These are phyloP conservation scores for Yoshiicerus persimilis DNA, from an alignment of 1,140 invertebrate species.

Conservation along the genomic window DNA sequence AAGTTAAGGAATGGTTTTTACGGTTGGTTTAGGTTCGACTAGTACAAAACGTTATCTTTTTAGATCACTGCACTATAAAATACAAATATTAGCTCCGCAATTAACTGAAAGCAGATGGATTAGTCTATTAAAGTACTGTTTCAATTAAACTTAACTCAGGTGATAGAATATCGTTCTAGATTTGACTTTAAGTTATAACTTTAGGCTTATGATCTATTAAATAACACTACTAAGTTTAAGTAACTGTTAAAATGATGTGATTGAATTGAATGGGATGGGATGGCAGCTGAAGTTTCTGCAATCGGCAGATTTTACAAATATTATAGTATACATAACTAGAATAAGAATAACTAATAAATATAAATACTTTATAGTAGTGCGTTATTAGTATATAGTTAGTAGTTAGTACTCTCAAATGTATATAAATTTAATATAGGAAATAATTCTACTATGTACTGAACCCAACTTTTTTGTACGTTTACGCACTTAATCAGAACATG, in stretches of 20 bases:
- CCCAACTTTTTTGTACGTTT: background rate
- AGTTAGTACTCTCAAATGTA: background rate
- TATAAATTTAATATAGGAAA: background rate
- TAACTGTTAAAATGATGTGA: background rate
- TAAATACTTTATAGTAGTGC: no score
- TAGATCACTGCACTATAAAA: constrained; percentile 4
- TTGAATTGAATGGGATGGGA: background rate
- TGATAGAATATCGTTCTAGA: constrained; percentile 20
- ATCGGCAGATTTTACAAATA: background rate
- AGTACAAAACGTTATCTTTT: constrained; percentile 22
- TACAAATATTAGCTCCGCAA: background rate
- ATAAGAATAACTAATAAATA: no score
- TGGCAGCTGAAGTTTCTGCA: background rate
- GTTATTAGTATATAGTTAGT: no score
- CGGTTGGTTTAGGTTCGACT: background rate
- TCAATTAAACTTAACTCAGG: constrained; percentile 20
- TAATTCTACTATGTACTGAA: background rate
- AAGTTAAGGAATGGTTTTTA: background rate
- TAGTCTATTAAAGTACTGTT: background rate
- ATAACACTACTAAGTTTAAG: background rate
- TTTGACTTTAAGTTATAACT: background rate
- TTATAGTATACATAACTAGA: background rate
- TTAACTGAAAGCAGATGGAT: background rate
- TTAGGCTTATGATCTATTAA: background rate
- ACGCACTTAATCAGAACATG: background rate